Evolutionary conservation across 2,888 invertebrate species (phyloP).

Genomic region (Mechanitis messenoides): DNA sequence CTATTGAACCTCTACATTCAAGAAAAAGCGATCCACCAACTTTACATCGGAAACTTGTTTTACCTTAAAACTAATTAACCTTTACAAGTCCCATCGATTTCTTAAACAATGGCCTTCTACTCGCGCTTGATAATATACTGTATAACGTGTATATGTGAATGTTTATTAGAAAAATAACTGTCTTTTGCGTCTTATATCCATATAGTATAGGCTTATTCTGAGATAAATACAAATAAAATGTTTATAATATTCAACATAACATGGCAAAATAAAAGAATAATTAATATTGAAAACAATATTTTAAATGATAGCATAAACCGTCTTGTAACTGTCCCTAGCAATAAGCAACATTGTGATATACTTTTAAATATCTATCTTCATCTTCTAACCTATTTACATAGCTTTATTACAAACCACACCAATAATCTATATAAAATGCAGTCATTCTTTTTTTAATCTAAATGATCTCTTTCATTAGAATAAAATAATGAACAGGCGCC

Average conservation of each 20-base stretch:
- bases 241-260: not conserved
- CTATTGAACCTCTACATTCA: slow-evolving; percentile 6
- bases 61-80: slow-evolving; percentile 4
- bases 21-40: slow-evolving; percentile 1
- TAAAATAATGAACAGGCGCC: too few species aligned
- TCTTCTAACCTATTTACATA: too few species aligned
- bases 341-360: too few species aligned
- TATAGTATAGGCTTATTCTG: not conserved
- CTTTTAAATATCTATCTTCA: too few species aligned
- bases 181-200: not conserved
- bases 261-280: not conserved
- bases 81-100: not conserved
- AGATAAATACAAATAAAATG: slow-evolving; percentile 5
- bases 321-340: too few species aligned
- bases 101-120: not conserved
- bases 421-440: too few species aligned
- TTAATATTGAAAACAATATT: not conserved
- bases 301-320: too few species aligned
- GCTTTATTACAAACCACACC: too few species aligned
- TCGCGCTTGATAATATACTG: not conserved
- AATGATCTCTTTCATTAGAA: too few species aligned
- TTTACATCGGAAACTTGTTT: slow-evolving; percentile 2
- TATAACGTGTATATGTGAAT: not conserved
- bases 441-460: too few species aligned
- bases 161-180: not conserved